phyloP scores from a whole-genome alignment of 2,797 vertebrate genomes.

The Heliangelus exortis region DNA sequence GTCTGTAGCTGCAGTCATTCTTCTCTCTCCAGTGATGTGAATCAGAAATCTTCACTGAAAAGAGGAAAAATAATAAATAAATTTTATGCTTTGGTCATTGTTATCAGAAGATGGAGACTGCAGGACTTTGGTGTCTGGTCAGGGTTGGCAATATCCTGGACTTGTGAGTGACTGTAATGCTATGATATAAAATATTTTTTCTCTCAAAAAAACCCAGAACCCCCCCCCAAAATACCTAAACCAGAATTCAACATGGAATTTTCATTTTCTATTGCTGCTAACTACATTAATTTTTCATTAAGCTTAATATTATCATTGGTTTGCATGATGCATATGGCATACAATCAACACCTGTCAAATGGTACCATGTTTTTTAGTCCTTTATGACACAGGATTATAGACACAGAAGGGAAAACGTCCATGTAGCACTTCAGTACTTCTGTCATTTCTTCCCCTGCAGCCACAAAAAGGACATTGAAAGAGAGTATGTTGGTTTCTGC shows the following conservation, averaged over 20 bases:
- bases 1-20: background rate
- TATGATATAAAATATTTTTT: background rate
- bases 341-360: background rate
- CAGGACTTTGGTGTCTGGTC: background rate
- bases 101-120: background rate
- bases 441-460: background rate
- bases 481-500: background rate
- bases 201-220: background rate
- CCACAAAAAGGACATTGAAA: background rate
- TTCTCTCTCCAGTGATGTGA: background rate
- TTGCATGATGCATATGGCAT: background rate
- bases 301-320: background rate
- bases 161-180: background rate
- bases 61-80: background rate
- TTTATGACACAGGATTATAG: background rate
- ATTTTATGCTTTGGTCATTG: background rate
- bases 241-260: background rate
- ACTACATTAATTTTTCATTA: background rate
- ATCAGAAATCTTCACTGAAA: background rate
- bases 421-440: background rate
- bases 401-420: background rate
- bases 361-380: background rate
- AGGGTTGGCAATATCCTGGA: background rate
- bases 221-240: too few relatives aligned
- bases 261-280: background rate